Percentiles rank a stretch among this genome's conserved stretches.
Evolutionary conservation across 64 coral and sea anemone genomes (phyloP).

Genomic region (Pocillopora verrucosa): DNA sequence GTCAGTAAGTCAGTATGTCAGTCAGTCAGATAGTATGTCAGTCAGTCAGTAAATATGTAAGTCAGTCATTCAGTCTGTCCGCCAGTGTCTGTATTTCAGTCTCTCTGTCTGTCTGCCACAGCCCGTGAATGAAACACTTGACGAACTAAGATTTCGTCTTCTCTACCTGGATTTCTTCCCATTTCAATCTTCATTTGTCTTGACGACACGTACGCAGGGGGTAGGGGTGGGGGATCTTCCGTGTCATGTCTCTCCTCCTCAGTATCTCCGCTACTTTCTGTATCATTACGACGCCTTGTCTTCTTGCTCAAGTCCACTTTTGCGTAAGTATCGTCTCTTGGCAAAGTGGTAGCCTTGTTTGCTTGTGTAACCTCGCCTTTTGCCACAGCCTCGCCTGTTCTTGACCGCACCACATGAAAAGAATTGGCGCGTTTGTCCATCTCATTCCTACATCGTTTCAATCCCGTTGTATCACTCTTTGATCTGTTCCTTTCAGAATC

Average conservation of each 20-base stretch:
- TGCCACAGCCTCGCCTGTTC: not conserved
- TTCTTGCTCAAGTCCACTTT: conserved; percentile 32
- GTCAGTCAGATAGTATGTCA: too few relatives aligned
- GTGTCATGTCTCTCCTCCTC: not conserved
- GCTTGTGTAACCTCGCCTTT: not conserved
- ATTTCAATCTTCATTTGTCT: conserved; percentile 25
- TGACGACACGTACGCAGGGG: conserved; percentile 26
- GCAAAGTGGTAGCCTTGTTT: not conserved
- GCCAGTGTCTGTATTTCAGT: too few relatives aligned
- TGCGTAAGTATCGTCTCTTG: conserved; percentile 5
- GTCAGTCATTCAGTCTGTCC: too few relatives aligned
- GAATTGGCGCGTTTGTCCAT: not conserved
- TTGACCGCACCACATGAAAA: not conserved
- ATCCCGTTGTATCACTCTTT: not conserved
- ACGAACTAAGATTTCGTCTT: too few relatives aligned
- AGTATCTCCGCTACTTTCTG: not conserved
- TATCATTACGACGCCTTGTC: not conserved
- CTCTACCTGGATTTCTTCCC: not conserved
- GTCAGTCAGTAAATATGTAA: too few relatives aligned
- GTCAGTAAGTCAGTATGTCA: too few relatives aligned
- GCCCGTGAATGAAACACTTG: too few relatives aligned
- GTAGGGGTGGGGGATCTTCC: conserved; percentile 22
- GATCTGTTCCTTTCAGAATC: not conserved
- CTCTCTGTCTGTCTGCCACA: too few relatives aligned
- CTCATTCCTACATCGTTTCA: not conserved